Evolutionary conservation across 2,888 invertebrate species (phyloP).

Genomic region (Dasysyrphus tricinctus): DNA sequence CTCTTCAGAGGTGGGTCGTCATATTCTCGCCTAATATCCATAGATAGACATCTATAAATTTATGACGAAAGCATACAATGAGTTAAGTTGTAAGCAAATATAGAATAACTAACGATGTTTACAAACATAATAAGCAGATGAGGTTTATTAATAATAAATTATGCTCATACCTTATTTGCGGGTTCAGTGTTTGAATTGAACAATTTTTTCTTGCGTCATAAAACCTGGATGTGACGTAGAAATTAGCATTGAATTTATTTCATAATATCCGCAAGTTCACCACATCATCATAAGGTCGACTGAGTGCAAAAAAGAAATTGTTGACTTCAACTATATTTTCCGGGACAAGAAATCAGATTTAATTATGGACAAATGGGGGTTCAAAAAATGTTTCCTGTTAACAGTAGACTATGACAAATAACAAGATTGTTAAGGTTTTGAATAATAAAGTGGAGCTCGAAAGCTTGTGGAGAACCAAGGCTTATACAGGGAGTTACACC

Average conservation of each 20-base stretch:
- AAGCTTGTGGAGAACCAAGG: too few relatives aligned
- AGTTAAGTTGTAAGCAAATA: background rate
- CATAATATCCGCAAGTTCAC: background rate
- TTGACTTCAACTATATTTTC: background rate
- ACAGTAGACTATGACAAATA: background rate
- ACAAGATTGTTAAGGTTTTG: background rate
- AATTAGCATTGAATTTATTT: background rate
- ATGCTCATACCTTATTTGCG: background rate
- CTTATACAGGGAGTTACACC: too few relatives aligned
- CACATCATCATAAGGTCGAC: background rate
- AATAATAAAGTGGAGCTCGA: background rate
- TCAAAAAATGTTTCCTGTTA: background rate
- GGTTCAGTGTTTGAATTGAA: background rate
- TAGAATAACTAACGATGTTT: background rate
- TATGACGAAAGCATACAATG: background rate
- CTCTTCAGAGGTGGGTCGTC: background rate
- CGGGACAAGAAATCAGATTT: constrained; percentile 1
- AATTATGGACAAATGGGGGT: background rate
- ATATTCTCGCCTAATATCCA: background rate
- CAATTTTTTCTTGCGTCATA: background rate
- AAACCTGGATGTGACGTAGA: background rate
- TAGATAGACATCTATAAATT: background rate
- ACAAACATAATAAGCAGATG: background rate
- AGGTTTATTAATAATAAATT: background rate
- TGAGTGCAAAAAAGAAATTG: background rate